phyloP scores from a whole-genome alignment of 2,113 vertebrate species.

The Antechinus stuartii region DNA sequence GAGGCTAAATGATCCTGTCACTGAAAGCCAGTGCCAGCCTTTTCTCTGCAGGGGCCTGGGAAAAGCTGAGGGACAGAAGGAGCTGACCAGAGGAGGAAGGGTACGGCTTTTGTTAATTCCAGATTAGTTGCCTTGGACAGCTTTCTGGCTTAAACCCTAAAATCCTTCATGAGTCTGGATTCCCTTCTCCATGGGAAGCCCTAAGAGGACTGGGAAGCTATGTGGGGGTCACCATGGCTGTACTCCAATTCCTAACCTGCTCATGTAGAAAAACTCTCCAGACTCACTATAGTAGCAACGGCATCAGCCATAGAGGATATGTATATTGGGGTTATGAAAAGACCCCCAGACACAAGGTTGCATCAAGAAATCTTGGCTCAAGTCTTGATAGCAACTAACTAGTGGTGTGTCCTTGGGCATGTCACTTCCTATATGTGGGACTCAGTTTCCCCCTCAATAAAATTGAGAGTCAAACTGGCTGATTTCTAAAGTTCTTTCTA shows the following conservation, averaged over 20 bases:
- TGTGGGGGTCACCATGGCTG: conserved; percentile 33
- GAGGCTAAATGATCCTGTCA: neutral
- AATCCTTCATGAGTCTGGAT: conserved; percentile 32
- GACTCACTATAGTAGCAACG: neutral
- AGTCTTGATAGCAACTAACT: neutral
- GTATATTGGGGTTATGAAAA: neutral
- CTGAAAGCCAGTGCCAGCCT: neutral
- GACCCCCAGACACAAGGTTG: neutral
- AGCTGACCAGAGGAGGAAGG: neutral
- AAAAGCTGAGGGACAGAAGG: no score
- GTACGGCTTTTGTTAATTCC: conserved; percentile 20
- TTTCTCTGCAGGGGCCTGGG: neutral
- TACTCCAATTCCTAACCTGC: conserved; percentile 14
- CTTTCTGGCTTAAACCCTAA: neutral
- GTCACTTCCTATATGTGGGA: neutral
- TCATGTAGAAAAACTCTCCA: neutral
- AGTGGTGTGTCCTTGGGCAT: neutral
- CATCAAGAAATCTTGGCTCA: neutral
- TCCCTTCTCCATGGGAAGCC: conserved; percentile 45
- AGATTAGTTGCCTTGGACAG: conserved; percentile 37
- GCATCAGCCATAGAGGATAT: neutral
- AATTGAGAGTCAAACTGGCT: neutral
- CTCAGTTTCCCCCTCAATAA: neutral
- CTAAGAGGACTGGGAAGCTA: conserved; percentile 7
- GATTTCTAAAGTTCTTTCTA: neutral